Evolutionary conservation across 2,797 vertebrate genomes (phyloP), one percentile per base, ranked within the genome.

Genomic region (Anomalospiza imberbis): DNA sequence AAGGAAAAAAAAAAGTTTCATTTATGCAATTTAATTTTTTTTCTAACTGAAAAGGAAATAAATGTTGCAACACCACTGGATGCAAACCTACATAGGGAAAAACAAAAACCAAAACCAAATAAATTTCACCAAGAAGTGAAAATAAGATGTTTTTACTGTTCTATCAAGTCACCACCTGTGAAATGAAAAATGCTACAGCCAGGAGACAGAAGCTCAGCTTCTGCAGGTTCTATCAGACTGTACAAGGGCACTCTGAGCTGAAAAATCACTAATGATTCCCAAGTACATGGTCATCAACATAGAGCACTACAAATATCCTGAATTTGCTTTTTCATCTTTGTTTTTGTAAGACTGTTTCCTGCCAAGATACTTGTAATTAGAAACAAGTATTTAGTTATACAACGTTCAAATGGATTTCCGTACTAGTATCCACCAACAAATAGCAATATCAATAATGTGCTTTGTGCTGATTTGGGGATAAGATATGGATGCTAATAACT

Each of bases 61-160:
- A 68, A 55, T 54, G 48, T 67, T 77, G 42, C 48, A 65, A 78
- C 60, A 78, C 36, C 31, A 87, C 55, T 88, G 53, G 66, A 93
- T 91, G 70, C 31, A 94, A 90, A 84, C 63, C 32, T 58, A n/a
- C 44, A 32, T 21, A 12, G 32, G 25, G 7, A 14, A 3, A 40
- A 51, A 72, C 68, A 80, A 18, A 67, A 50, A 57, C 6, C 21
- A 60, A 60, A 60, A 13, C 3, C 50, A 91, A 87, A 40, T 61
- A 78, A 84, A 42, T 79, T 85, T n/a, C n/a, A n/a, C n/a, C 89
- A 79, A 96, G 95, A 94, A 94, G 92, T 77, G 78, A 95, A 95
- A 92, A 94, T 80, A 53, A 89, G 42, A 71, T 65, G 72, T 91
- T 94, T 85, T 80, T 55, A 50, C 31, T 68, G n/a, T 51, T 86